Conservation (phyloP, 2,113 vertebrate genomes). For the Mesembrinibis cayennensis region DNA sequence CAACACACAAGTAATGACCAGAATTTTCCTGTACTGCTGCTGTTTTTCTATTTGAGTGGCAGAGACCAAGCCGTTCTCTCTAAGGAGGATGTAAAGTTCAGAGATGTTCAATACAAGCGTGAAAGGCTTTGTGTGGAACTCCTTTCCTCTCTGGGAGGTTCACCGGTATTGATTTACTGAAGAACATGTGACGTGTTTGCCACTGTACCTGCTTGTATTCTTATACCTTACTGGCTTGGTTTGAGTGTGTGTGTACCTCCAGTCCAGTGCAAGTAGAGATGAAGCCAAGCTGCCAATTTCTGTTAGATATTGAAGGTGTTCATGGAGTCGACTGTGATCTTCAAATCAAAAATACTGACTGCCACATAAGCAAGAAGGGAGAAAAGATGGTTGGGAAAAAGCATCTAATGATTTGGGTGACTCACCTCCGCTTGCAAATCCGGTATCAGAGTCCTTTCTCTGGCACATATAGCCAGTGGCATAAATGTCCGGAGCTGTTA, state of each 20-base stretch:
- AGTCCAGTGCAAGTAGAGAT: background rate
- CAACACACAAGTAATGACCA: background rate
- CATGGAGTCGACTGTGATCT: background rate
- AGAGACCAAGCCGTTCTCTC: background rate
- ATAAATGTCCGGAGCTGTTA: background rate
- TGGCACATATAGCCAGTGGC: background rate
- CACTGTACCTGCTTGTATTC: background rate
- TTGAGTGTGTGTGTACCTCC: background rate
- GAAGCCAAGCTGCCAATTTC: background rate
- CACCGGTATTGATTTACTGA: background rate
- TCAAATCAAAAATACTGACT: background rate
- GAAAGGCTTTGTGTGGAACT: background rate
- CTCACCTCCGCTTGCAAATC: background rate
- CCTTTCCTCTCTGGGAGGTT: background rate
- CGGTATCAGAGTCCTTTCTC: background rate
- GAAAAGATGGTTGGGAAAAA: background rate
- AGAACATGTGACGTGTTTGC: background rate
- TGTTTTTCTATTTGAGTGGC: background rate
- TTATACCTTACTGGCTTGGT: background rate
- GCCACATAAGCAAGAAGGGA: background rate
- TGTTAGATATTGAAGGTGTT: background rate
- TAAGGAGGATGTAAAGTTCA: background rate
- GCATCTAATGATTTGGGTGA: background rate
- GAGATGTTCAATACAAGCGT: background rate
- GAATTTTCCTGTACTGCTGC: background rate